Base-by-base conservation (phyloP, 2,113 vertebrate species). In the Ammodytes dubius region DNA sequence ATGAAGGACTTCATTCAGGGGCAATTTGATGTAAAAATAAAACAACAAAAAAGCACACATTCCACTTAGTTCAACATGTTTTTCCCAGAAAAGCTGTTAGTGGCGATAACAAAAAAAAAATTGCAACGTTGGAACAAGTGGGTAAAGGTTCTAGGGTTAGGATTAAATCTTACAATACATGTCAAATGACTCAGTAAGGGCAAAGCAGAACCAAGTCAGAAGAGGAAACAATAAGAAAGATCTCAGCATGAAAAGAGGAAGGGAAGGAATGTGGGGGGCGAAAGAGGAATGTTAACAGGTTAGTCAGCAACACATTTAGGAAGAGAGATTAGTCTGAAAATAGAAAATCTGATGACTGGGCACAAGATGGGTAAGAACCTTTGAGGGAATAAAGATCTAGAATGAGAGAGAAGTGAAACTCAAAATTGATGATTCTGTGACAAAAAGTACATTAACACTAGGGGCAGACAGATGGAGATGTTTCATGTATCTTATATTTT, bases 301-400 rank as follows among this genome's bases (percentile, higher is more conserved):
- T 81, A 43, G 43, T 79, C 71, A 81, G 49, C 59, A 12, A 39
- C 46, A 77, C 76, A 88, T 86, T 8, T 60, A 85, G 75, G 87
- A 85, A 87, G 60, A 58, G 14, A 82, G 70, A 77, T 83, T 70
- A 70, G 47, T 14, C 19, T 66, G 1, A 54, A 57, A 6, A 66
- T 39, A 59, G 11, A 65, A 73, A 85, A 64, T 46, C 7, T 78
- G 81, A 2, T 37, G 68, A 85, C 27, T n/a, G 7, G 4, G 45
- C 81, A 40, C 4, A 2, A 57, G 3, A 42, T 4, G 5, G 56
- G 7, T 37, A n/a, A 5, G 17, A 6, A 39, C 49, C 53, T 2
- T 12, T 43, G 60, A 10, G 40, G 2, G 42, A 58, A 67, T n/a
- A 43, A 8, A 53, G 0, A 63, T 45, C 14, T 14, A 12, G n/a